A percentile compares a stretch with the other conserved stretches of the same genome.
Evolutionary conservation across 2,888 invertebrate species (phyloP).

Genomic region (Odontomyia ornata): DNA sequence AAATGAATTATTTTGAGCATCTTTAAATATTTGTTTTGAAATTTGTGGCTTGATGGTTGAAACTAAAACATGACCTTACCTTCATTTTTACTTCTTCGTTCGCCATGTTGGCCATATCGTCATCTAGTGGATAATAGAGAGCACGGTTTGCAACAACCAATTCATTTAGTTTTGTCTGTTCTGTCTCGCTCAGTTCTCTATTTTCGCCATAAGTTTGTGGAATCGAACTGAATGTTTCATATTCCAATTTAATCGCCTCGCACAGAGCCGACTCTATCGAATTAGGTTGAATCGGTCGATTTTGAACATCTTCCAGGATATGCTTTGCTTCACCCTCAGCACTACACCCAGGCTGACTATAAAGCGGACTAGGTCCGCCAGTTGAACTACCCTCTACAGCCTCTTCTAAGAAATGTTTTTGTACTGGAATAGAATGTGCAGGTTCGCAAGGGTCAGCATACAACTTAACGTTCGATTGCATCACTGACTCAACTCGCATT

Average conservation of each 20-base stretch:
- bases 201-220: conserved; percentile 67
- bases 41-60: too few species aligned
- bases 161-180: conserved; percentile 84
- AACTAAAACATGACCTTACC: too few species aligned
- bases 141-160: conserved; percentile 87
- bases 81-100: conserved; percentile 68
- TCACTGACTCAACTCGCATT: not conserved
- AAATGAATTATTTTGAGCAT: too few species aligned
- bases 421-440: not conserved
- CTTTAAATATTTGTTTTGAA: too few species aligned
- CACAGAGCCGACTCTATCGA: conserved; percentile 86
- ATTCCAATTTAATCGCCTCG: conserved; percentile 87
- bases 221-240: conserved; percentile 75
- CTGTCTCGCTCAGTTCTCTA: conserved; percentile 76
- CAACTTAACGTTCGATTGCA: not conserved
- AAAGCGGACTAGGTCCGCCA: not conserved
- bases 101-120: conserved; percentile 77
- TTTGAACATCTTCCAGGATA: conserved; percentile 53
- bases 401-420: not conserved
- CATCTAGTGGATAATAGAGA: conserved; percentile 82
- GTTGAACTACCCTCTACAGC: conserved; percentile 14
- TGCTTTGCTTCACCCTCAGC: conserved; percentile 55
- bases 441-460: not conserved
- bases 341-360: conserved; percentile 3
- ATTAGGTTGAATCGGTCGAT: conserved; percentile 69